phyloP scores from a whole-genome alignment of 2,797 vertebrate genomes.

The Crax fasciolata region DNA sequence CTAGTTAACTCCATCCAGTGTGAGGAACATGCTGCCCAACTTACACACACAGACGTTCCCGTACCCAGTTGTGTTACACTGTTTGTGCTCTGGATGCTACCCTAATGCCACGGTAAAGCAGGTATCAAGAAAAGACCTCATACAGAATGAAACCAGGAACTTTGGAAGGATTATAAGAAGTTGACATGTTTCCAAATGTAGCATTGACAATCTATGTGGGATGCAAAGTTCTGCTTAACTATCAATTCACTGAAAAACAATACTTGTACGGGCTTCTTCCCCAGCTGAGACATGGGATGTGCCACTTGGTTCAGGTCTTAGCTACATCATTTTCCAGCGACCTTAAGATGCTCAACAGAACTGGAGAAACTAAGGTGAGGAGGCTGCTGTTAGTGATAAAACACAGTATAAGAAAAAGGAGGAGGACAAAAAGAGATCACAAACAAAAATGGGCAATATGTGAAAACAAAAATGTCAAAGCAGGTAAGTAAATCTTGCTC shows the following conservation, averaged over 20 bases:
- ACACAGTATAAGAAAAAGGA: background rate
- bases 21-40: too few relatives aligned
- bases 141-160: background rate
- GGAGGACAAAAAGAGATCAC: fast-evolving
- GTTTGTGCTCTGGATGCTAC: background rate
- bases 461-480: background rate
- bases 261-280: background rate
- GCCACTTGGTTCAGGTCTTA: background rate
- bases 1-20: fast-evolving
- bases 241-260: background rate
- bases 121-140: background rate
- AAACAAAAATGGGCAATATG: background rate
- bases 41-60: background rate
- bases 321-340: background rate
- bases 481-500: background rate
- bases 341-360: background rate
- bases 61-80: fast-evolving
- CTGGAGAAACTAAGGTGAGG: background rate
- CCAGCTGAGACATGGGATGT: background rate
- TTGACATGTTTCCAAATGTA: background rate
- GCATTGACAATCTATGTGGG: background rate
- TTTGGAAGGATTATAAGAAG: background rate
- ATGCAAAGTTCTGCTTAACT: background rate
- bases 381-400: background rate
- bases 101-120: background rate